phyloP scores from a whole-genome alignment of 2,888 invertebrate species.

The Rotaria socialis region DNA sequence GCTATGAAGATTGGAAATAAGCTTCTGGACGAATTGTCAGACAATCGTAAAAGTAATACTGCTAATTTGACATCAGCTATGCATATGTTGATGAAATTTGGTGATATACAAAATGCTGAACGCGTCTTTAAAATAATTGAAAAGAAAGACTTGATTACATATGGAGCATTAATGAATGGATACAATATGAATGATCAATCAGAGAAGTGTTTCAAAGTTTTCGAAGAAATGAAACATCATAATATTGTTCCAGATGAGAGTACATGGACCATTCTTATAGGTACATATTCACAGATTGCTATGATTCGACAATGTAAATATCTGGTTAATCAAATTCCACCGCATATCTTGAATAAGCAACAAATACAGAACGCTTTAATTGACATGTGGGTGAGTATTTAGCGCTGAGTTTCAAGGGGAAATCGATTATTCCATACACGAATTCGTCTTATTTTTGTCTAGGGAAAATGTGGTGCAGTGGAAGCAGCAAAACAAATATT shows the following conservation, averaged over 20 bases:
- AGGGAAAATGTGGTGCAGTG: neutral
- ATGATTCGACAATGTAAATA: neutral
- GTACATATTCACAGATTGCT: neutral
- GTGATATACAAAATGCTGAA: neutral
- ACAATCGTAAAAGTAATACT: neutral
- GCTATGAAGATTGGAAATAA: neutral
- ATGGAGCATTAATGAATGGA: neutral
- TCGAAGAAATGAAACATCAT: neutral
- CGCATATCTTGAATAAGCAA: too few relatives aligned
- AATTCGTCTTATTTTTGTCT: neutral
- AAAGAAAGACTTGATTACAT: neutral
- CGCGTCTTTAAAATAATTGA: neutral
- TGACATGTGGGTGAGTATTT: neutral
- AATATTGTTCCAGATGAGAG: neutral
- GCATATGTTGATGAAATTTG: constrained; percentile 15
- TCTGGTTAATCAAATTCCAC: neutral
- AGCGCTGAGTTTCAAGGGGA: neutral
- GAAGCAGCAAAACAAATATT: neutral
- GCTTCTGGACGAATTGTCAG: neutral
- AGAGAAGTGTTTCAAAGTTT: too few relatives aligned
- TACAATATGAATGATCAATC: too few relatives aligned
- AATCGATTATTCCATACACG: too few relatives aligned
- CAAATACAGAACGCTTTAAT: too few relatives aligned
- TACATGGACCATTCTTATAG: neutral
- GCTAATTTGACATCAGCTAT: neutral